Base-by-base conservation (phyloP, 2,888 invertebrate genomes). In the Herminia tarsipennalis region DNA sequence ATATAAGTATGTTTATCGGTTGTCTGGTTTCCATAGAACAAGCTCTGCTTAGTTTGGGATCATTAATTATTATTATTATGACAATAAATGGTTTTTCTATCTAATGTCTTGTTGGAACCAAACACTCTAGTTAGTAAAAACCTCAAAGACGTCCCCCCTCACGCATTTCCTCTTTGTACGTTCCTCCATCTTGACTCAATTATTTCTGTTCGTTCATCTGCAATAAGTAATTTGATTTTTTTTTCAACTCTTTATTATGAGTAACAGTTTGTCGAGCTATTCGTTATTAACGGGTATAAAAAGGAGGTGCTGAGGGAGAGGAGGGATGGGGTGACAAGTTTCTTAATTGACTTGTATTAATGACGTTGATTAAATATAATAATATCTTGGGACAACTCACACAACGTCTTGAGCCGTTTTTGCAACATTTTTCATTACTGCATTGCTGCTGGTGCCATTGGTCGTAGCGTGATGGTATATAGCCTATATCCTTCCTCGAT, bases 191-290 rank as follows among this genome's bases (percentile, higher is more conserved):
- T 42, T 46, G 53, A 62, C 73, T 78, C 78, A 84, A 84, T 84
- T 83, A 84, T 83, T 75, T 70, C 64, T 72, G 76, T 42, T 62
- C 77, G 51, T 62, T 79, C 78, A 70, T 61, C 76, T 75, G 80
- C 64, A 61, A 73, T 76, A 73, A 81, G 59, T 61, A 64, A 71
- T 73, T 68, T 51, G 50, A 58, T 33, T 68, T 63, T 68, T 63
- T 72, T 70, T 70, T 63, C 60, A 59, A 64, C 68, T 54, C 60
- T 62, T 57, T 56, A 60, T 66, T 54, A 52, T 37, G 29, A 42
- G 42, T 37, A 48, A 53, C 46, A 59, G 56, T 65, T 57, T 56
- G 50, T 43, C 44, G 51, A 39, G 16, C 36, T 36, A 51, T 17
- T 30, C 12, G 36, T 34, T 58, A 38, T 48, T 51, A 58, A 49